phyloP scores from a whole-genome alignment of 2,797 vertebrate genomes.

The Fundulus diaphanus region DNA sequence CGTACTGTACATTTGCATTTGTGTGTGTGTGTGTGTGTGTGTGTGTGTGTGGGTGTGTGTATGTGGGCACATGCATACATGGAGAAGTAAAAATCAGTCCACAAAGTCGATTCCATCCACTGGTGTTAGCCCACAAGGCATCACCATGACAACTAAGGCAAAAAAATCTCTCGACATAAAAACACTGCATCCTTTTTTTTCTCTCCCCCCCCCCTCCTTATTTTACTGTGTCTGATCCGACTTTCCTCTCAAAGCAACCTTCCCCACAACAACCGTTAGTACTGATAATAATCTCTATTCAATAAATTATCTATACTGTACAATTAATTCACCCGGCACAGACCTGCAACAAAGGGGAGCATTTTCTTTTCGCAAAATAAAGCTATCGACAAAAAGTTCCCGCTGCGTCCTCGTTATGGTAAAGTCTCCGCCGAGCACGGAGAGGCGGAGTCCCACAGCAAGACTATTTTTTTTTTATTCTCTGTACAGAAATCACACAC shows the following conservation, averaged over 20 bases:
- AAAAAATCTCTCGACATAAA: conserved; percentile 77
- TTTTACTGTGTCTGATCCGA: conserved; percentile 46
- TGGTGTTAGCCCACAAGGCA: conserved; percentile 79
- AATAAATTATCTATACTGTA: conserved; percentile 89
- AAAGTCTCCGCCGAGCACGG: conserved; percentile 47
- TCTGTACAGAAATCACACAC: conserved; percentile 66
- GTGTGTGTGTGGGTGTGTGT: conserved; percentile 35
- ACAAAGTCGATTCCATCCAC: conserved; percentile 67
- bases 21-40: conserved; percentile 40
- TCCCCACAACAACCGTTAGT: conserved; percentile 77
- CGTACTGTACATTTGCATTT: conserved; percentile 77
- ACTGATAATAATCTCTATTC: conserved; percentile 83
- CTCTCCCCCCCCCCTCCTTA: conserved; percentile 25
- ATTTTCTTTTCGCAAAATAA: conserved; percentile 67
- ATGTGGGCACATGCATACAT: conserved; percentile 73
- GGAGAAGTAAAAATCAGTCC: conserved; percentile 69
- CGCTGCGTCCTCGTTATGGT: conserved; percentile 45
- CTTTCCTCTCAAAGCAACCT: conserved; percentile 66
- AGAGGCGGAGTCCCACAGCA: conserved; percentile 45
- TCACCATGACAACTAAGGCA: conserved; percentile 87
- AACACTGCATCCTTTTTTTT: conserved; percentile 68
- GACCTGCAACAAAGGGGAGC: conserved; percentile 69
- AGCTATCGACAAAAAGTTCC: conserved; percentile 62
- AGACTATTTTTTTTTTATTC: conserved; percentile 49
- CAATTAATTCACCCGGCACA: conserved; percentile 77